Base-by-base conservation (phyloP, 2,113 vertebrate genomes). In the Dasypus novemcinctus region DNA sequence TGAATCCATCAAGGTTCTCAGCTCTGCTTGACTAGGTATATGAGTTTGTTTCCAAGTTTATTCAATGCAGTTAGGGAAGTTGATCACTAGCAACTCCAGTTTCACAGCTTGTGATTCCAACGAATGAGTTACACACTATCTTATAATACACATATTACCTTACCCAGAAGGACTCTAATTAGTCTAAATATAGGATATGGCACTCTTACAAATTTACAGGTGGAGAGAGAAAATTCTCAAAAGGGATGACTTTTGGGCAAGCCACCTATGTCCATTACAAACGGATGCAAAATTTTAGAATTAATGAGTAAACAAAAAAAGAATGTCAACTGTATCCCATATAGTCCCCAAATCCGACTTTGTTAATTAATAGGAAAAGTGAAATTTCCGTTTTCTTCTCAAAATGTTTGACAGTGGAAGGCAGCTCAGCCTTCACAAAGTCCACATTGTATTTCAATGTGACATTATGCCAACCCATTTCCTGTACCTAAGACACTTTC, bases 341-440 rank as follows among this genome's bases (percentile, higher is more conserved):
- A 8, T 5, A 64, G 29, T 38, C 54, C 25, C 31, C 7, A 91
- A 61, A 46, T 33, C 11, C 69, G 36, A 5, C 25, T 69, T 87
- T 21, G 4, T 66, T 76, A 80, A n/a, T 33, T 36, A 82, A 11
- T 36, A 17, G 41, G 76, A 69, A 92, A 74, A 85, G 25, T 29
- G 17, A 94, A 89, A 31, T 41, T 61, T 52, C 4, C 12, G 25
- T 46, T 81, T 93, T 81, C 20, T 86, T 72, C 59, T 84, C 12
- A 61, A 3, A 66, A 85, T 36, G 31, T 49, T 81, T 49, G 31
- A 74, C 25, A 25, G 31, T 29, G 8, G 83, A 87, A 10, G 71
- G 9, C 27, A 93, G 33, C 23, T 54, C 43, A 36, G 41, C 38
- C 59, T 81, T 49, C 68, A 14, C 21, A 89, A 27, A 78, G 31